Evolutionary conservation across 1,140 invertebrate genomes (phyloP), one percentile per base, ranked within the genome.

Genomic region (Phortica variegata): DNA sequence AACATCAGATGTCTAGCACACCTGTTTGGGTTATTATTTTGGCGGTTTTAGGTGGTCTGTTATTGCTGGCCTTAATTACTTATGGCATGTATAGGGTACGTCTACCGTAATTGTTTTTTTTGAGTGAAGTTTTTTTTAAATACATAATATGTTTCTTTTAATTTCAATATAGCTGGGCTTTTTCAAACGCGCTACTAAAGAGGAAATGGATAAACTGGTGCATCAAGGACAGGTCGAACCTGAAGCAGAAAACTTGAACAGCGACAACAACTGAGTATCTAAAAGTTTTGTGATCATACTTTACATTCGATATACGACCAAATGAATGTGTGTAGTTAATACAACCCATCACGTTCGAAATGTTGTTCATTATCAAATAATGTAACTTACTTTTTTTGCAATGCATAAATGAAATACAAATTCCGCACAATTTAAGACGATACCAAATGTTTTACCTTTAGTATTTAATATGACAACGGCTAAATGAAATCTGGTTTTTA

Each of bases 11-110:
- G 7, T 56, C 40, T 1, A 40, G 23, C 3, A 36, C 45, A 3
- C 58, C 66, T 21, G 58, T 73, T 23, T 76, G 73, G 73, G 53
- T 72, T 13, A 61, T 61, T 7, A 62, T 76, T 29, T 15, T 76
- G 0, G 56, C 73, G 29, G 46, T 66, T 3, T 13, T 76, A 2
- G 71, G 58, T 23, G 74, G 74, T 0, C 36, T 76, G 3, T n/a
- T 76, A 29, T 5, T 69, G 18, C 48, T 76, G 17, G 56, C 68
- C 13, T 50, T 46, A 0, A 10, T 76, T 1, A 63, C 55, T 2
- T 76, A 76, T 38, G 43, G 20, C 9, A 47, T 76, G 36, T 72
- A 76, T 15, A 75, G 65, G 68, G 72, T 75, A 5, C 21, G 58
- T 56, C 15, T 2, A 29, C 1, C 0, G 2, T 5, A 40, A 23